Evolutionary conservation across 2,888 invertebrate genomes (phyloP), one percentile per base, ranked within the genome.

Genomic region (Luffia ferchaultella): DNA sequence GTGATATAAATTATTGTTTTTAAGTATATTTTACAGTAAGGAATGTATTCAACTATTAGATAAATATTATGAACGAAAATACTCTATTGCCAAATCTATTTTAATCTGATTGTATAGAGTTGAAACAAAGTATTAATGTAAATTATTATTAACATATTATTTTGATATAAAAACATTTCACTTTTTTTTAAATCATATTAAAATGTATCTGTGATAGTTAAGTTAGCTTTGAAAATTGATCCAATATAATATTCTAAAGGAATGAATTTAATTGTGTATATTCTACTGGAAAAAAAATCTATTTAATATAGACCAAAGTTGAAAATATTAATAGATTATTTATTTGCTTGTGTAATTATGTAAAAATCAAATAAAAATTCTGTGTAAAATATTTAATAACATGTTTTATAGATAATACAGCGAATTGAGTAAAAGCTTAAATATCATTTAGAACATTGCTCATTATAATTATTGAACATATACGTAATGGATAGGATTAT

Each of bases 241-340:
- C 65, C 76, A 77, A 76, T n/a, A n/a, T n/a, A n/a, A n/a, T 79
- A 78, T 78, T 78, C 64, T 69, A 73, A 63, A 65, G 67, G 57
- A 59, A 56, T 55, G 59, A 60, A 55, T 55, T 55, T 57, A 58
- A 57, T 58, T 59, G 54, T 58, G 30, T 12, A 30, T 30, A 30
- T 30, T 30, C 5, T 30, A 30, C 12, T 30, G 3, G 12, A 16
- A 20, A 19, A 46, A 41, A 46, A 50, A 20, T 18, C 18, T 42
- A 50, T 47, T 44, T 30, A 30, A 30, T n/a, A n/a, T n/a, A 30
- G 30, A 30, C 30, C 30, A 30, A 30, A 30, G 3, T 7, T 7
- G 12, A 30, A 3, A 12, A 30, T 7, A 30, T 30, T 30, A 30
- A 30, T 3, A 30, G 12, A 7, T 7, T 30, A 30, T 30, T 30